Evolutionary conservation across 2,113 vertebrate species (phyloP).

Genomic region (Rhynchomys soricoides): DNA sequence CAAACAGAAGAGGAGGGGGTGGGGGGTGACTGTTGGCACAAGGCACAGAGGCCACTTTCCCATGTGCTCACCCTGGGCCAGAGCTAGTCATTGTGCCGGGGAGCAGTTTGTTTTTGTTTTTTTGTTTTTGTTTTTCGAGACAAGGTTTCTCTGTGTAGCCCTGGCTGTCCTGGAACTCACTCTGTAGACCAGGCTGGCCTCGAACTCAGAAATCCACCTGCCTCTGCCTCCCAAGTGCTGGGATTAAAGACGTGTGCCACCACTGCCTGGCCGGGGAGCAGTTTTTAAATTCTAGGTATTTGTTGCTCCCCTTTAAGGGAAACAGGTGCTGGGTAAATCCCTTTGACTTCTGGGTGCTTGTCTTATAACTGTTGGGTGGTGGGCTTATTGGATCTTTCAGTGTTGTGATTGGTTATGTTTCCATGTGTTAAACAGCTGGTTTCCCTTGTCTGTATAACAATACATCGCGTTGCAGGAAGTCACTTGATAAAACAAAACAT

Average conservation of each 20-base stretch:
- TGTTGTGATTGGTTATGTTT: neutral
- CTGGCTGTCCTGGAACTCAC: too few species aligned
- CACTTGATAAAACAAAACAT: neutral
- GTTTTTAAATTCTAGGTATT: neutral
- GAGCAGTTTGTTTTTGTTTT: too few species aligned
- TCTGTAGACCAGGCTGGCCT: too few species aligned
- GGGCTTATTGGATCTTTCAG: too few species aligned
- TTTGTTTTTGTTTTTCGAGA: too few species aligned
- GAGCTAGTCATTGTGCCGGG: neutral
- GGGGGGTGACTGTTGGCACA: neutral
- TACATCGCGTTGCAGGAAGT: too few species aligned
- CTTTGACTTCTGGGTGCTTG: neutral
- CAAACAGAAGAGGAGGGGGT: neutral
- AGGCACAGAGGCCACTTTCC: neutral
- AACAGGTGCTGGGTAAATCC: neutral
- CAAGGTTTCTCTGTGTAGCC: too few species aligned
- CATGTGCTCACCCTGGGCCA: neutral
- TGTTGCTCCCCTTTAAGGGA: neutral
- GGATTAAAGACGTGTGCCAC: too few species aligned
- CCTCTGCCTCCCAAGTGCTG: too few species aligned
- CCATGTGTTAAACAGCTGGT: neutral
- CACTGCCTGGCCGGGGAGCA: too few species aligned
- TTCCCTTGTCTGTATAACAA: neutral
- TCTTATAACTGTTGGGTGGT: neutral
- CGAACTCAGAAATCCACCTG: too few species aligned